Evolutionary conservation across 1,140 invertebrate species (phyloP), one percentile per base, ranked within the genome.

Genomic region (Megalonaias nervosa): DNA sequence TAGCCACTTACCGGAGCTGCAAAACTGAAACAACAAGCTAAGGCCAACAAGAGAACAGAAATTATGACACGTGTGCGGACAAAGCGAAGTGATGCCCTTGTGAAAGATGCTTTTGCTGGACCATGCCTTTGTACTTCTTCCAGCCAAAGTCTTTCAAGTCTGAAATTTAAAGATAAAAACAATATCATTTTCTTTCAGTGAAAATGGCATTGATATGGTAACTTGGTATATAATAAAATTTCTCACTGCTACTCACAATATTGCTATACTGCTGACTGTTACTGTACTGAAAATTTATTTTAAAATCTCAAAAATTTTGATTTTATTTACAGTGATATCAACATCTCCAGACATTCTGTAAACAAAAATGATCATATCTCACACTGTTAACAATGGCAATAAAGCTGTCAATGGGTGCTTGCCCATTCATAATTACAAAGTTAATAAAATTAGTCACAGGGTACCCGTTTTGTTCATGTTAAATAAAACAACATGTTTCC

Each of bases 1-100:
- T 4, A 23, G 56, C 38, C 21, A 85, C 92, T 91, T 90, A 94
- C 94, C 61, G 94, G 93, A 75, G 92, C 92, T 71, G 94, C 82
- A 86, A 95, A 94, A 70, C 93, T 93, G 75, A 93, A 23, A 23
- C 19, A 62, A 19, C n/a, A 73, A 19, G 60, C 55, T n/a, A 73
- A 26, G 1, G 66, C 6, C 48, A 74, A 31, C 19, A 23, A 89
- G 19, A 92, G 85, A 16, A 94, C 82, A 64, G 92, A 92, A 6
- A 92, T 81, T 9, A 92, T 79, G 73, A 93, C 85, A 64, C 94
- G 90, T 23, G 92, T 93, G 68, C 91, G 88, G 23, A 93, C 91
- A 81, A 94, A 94, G 75, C 87, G 88, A 91, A 92, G 93, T 4
- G 93, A 88, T 9, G 92, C 92, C 62, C 86, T 81, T 9, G 90